Conservation (phyloP, 1,140 invertebrate genomes). For the Calliphora vicina region DNA sequence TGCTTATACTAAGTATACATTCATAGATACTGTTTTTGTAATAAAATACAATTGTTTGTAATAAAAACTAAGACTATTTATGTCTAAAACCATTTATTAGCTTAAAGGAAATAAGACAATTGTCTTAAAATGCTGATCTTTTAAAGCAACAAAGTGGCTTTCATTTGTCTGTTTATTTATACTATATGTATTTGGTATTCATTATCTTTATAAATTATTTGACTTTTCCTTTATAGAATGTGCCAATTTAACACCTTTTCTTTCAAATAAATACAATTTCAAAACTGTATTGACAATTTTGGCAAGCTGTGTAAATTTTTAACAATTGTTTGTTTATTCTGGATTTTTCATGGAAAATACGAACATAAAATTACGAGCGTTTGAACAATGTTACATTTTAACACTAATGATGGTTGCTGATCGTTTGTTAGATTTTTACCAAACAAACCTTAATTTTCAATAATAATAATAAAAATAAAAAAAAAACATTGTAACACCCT, state of each 20-base stretch:
- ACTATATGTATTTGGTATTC: no score
- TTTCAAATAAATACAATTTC: background rate
- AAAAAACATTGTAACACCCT: background rate
- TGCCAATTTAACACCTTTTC: slow-evolving; percentile 32
- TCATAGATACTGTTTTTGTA: no score
- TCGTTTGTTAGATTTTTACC: background rate
- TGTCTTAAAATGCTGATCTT: background rate
- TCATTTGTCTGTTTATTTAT: no score
- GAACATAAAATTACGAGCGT: background rate
- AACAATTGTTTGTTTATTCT: slow-evolving; percentile 1
- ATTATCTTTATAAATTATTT: background rate
- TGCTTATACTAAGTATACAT: no score
- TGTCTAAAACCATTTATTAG: background rate
- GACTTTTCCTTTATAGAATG: background rate
- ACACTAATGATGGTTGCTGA: slow-evolving; percentile 12
- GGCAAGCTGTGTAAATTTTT: slow-evolving; percentile 24
- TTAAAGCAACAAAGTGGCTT: no score
- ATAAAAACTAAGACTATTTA: background rate
- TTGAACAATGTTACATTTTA: slow-evolving; percentile 19
- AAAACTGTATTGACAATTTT: background rate
- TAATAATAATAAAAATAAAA: no score
- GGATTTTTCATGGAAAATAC: background rate
- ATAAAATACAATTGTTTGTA: background rate
- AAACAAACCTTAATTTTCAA: background rate
- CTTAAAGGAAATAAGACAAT: background rate